Evolutionary conservation across 1,140 invertebrate genomes (phyloP).

Genomic region (Drosophila tropicalis): DNA sequence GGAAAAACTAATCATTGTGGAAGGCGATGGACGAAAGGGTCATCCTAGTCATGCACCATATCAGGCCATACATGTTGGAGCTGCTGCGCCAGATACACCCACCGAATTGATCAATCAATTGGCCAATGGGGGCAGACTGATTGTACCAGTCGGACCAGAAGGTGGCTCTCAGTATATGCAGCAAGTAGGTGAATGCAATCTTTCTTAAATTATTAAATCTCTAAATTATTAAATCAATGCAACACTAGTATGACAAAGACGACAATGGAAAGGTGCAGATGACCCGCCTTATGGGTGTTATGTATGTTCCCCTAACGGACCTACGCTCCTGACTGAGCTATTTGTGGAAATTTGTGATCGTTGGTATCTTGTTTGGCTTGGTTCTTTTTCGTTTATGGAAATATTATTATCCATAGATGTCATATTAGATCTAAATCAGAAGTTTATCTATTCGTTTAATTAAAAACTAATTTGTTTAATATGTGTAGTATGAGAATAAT

Average conservation of each 20-base stretch:
- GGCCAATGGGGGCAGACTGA: conserved; percentile 92
- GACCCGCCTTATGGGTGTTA: conserved; percentile 95
- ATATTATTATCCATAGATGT: conserved; percentile 22
- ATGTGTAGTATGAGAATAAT: too few relatives aligned
- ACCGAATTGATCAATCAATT: conserved; percentile 88
- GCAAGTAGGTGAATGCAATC: conserved; percentile 83
- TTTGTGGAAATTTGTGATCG: conserved; percentile 29
- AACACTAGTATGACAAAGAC: conserved; percentile 92
- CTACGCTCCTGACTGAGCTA: conserved; percentile 69
- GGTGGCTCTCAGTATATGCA: conserved; percentile 92
- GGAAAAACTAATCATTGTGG: conserved; percentile 88
- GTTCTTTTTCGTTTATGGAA: conserved; percentile 46
- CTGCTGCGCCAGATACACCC: conserved; percentile 92
- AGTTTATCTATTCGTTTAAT: conserved; percentile 13
- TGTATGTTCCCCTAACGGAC: conserved; percentile 98
- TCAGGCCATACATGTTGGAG: conserved; percentile 89
- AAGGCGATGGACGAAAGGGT: conserved; percentile 94
- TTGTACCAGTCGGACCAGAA: conserved; percentile 95
- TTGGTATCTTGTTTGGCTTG: conserved; percentile 40
- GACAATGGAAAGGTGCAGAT: conserved; percentile 90
- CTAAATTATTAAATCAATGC: background rate
- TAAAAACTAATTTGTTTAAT: background rate
- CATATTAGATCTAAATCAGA: conserved; percentile 3
- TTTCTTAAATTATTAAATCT: background rate
- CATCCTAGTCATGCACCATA: conserved; percentile 90